A percentile compares a stretch with the other conserved stretches of the same genome.
Conservation (phyloP, 2,888 invertebrate genomes). For the Leptinotarsa rubiginosa region DNA sequence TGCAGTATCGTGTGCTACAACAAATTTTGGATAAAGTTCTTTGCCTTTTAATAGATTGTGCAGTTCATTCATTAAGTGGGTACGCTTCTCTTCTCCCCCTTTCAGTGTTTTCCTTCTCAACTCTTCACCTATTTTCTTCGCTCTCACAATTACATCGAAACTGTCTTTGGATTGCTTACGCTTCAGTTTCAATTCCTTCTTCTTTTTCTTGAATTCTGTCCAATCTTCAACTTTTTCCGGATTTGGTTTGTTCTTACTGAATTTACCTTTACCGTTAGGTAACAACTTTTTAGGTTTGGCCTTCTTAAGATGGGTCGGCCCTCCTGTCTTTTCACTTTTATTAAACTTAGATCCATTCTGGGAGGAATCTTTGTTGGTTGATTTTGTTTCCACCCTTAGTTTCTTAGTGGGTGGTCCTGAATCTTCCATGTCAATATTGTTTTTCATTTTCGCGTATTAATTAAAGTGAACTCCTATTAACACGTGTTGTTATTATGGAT, state of each 20-base stretch:
- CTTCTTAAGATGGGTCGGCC: constrained; percentile 24
- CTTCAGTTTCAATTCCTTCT: constrained; percentile 77
- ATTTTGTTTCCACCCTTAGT: constrained; percentile 16
- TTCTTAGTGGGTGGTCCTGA: constrained; percentile 33
- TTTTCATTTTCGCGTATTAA: constrained; percentile 25
- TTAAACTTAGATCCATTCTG: constrained; percentile 24
- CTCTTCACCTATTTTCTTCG: constrained; percentile 73
- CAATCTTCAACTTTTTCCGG: constrained; percentile 71
- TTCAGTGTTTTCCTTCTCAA: constrained; percentile 66
- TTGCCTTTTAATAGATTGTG: constrained; percentile 72
- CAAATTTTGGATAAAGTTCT: constrained; percentile 76
- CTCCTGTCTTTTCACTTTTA: constrained; percentile 20
- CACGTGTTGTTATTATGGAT: background rate
- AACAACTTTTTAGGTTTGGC: constrained; percentile 44
- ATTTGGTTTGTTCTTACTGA: constrained; percentile 31
- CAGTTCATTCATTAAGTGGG: constrained; percentile 72
- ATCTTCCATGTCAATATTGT: constrained; percentile 7
- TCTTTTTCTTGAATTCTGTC: constrained; percentile 80
- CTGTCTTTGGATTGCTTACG: constrained; percentile 71
- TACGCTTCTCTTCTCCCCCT: constrained; percentile 71
- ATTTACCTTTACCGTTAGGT: constrained; percentile 34
- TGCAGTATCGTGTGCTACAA: constrained; percentile 88
- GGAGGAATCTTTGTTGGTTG: constrained; percentile 8
- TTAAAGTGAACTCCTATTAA: background rate
- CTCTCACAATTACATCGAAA: constrained; percentile 69